Percentiles rank a stretch among this genome's conserved stretches.
These are phyloP conservation scores for Ectobius pallidus DNA, from an alignment of 2,888 invertebrate species.

Conservation along the genomic window DNA sequence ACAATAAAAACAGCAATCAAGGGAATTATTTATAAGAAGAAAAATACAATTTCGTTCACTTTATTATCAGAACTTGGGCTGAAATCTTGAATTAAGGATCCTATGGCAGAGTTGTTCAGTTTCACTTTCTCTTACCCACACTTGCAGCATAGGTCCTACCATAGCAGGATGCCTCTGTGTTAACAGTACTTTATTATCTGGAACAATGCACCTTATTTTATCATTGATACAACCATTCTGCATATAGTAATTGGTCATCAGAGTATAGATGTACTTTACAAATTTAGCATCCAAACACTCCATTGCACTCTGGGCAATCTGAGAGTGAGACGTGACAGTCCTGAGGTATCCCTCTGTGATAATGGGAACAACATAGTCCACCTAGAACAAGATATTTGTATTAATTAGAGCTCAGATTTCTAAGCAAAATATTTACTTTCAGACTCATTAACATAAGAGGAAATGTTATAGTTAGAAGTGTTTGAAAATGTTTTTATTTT, in stretches of 20 bases:
- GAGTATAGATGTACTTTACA: conserved; percentile 34
- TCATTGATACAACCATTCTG: conserved; percentile 36
- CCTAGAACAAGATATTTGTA: too few species aligned
- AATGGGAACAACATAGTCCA: conserved; percentile 39
- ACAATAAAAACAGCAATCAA: too few species aligned
- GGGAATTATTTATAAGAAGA: too few species aligned
- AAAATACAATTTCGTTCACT: too few species aligned
- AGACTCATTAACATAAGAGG: too few species aligned
- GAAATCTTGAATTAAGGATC: not conserved
- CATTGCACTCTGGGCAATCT: not conserved
- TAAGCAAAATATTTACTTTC: too few species aligned
- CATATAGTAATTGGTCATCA: conserved; percentile 36
- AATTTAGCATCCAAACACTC: conserved; percentile 32
- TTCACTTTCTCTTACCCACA: conserved; percentile 33
- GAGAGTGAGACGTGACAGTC: not conserved
- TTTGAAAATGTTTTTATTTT: too few species aligned
- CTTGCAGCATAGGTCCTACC: conserved; percentile 32
- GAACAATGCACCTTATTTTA: conserved; percentile 38
- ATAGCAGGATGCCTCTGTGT: conserved; percentile 21
- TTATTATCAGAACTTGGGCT: too few species aligned
- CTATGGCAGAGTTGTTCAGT: conserved; percentile 14
- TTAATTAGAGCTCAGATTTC: too few species aligned
- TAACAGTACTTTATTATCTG: conserved; percentile 30
- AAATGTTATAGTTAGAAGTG: too few species aligned
- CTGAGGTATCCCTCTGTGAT: conserved; percentile 39